Percentiles rank a stretch among this genome's conserved stretches.
These are phyloP conservation scores for Microcebus murinus DNA, from an alignment of 2,113 vertebrate genomes.

Conservation along the genomic window DNA sequence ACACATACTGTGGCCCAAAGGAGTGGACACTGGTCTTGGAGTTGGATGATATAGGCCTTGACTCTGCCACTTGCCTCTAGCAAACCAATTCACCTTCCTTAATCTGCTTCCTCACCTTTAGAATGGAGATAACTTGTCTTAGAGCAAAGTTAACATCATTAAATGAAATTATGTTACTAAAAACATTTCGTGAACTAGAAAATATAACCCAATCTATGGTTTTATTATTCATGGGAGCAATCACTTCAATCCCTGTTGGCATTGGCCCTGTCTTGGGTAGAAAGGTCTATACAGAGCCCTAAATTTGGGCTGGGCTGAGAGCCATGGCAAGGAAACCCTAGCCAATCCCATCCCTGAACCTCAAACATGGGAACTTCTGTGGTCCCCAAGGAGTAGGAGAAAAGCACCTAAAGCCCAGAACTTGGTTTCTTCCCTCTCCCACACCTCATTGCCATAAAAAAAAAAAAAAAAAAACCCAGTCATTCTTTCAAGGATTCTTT, in stretches of 20 bases:
- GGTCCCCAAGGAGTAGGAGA: background rate
- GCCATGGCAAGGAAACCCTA: background rate
- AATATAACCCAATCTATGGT: background rate
- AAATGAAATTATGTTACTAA: conserved; percentile 24
- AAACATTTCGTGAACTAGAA: background rate
- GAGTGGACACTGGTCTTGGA: background rate
- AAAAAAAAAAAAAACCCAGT: conserved; percentile 60
- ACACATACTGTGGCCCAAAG: background rate
- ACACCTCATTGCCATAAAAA: conserved; percentile 48
- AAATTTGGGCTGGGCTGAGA: background rate
- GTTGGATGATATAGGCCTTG: background rate
- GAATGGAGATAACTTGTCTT: background rate
- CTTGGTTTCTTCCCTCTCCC: conserved; percentile 2
- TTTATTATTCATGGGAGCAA: background rate
- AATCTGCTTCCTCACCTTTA: conserved; percentile 32
- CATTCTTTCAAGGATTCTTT: conserved; percentile 55
- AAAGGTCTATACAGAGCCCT: background rate
- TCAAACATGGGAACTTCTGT: background rate
- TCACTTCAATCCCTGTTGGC: background rate
- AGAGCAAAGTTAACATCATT: background rate
- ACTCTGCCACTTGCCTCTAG: background rate
- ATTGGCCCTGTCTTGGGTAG: background rate
- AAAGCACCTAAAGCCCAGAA: conserved; percentile 37
- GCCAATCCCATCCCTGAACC: background rate
- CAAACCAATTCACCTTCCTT: background rate